Evolutionary conservation across 2,797 vertebrate species (phyloP).

Genomic region (Malacoctenus gilli): DNA sequence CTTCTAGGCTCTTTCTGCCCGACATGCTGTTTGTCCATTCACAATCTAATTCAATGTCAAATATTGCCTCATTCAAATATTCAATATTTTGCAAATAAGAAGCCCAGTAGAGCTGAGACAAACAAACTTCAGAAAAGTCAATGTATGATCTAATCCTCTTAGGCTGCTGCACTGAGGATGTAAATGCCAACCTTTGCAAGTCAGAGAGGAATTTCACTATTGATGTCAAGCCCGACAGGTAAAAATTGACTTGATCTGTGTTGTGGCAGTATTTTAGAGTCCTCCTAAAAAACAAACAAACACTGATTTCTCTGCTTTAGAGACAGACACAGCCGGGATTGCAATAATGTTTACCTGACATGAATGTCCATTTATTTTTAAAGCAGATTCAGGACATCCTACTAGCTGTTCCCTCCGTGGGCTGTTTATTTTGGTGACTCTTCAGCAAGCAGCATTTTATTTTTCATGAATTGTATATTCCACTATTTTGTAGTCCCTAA

Average conservation of each 20-base stretch:
- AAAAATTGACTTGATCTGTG: slow-evolving; percentile 53
- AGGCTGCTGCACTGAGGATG: slow-evolving; percentile 63
- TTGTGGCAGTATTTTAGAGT: slow-evolving; percentile 38
- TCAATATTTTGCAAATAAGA: slow-evolving; percentile 74
- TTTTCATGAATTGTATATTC: slow-evolving; percentile 2
- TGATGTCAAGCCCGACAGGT: slow-evolving; percentile 59
- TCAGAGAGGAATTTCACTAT: slow-evolving; percentile 77
- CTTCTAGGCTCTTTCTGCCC: slow-evolving; percentile 40
- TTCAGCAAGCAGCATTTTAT: too few relatives aligned
- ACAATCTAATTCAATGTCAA: slow-evolving; percentile 70
- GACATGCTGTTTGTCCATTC: slow-evolving; percentile 61
- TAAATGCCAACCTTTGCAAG: slow-evolving; percentile 78
- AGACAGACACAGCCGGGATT: slow-evolving; percentile 1
- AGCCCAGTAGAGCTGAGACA: slow-evolving; percentile 63
- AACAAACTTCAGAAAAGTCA: slow-evolving; percentile 78
- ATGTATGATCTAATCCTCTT: slow-evolving; percentile 78
- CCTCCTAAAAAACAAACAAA: slow-evolving; percentile 1
- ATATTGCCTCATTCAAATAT: slow-evolving; percentile 74
- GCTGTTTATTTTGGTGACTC: background rate
- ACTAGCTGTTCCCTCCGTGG: background rate
- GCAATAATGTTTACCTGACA: background rate
- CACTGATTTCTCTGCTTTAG: slow-evolving; percentile 6
- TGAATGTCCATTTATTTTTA: background rate
- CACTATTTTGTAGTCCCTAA: background rate
- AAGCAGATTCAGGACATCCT: too few relatives aligned